Evolutionary conservation across 2,888 invertebrate species (phyloP).

Genomic region (Aporophyla nigra): DNA sequence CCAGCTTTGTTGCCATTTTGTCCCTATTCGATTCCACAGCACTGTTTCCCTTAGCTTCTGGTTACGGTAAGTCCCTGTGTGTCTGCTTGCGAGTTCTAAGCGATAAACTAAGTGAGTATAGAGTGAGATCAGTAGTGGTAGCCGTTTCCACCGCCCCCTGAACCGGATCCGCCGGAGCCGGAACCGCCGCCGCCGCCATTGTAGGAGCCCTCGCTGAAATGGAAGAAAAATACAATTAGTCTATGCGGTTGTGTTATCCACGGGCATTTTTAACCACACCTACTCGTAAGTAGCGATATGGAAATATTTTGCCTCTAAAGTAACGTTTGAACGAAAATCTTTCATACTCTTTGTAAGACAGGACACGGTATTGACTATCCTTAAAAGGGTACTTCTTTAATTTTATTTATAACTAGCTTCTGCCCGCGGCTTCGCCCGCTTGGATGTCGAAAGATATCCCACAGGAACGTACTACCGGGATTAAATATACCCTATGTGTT

Average conservation of each 20-base stretch:
- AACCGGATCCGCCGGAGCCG: constrained; percentile 73
- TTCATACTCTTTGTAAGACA: background rate
- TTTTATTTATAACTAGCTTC: too few species aligned
- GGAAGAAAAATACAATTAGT: constrained; percentile 54
- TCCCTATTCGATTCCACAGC: constrained; percentile 38
- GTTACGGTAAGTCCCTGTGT: constrained; percentile 5
- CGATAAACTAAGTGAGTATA: constrained; percentile 61
- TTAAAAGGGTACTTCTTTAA: background rate
- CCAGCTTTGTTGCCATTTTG: background rate
- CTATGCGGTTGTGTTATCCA: background rate
- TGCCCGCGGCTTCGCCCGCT: too few species aligned
- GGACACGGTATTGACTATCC: background rate
- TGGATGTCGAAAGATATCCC: too few species aligned
- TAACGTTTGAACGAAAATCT: background rate
- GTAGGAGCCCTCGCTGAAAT: constrained; percentile 85
- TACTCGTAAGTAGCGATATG: background rate
- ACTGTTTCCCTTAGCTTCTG: constrained; percentile 2
- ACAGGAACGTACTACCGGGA: too few species aligned
- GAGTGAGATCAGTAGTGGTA: constrained; percentile 87
- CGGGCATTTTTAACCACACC: background rate
- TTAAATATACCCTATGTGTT: too few species aligned
- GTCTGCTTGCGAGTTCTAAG: constrained; percentile 67
- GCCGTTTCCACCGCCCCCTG: constrained; percentile 75
- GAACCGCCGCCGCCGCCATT: constrained; percentile 77
- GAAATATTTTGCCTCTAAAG: background rate